Evolutionary conservation across 2,888 invertebrate species (phyloP).

Genomic region (Phengaris arion): DNA sequence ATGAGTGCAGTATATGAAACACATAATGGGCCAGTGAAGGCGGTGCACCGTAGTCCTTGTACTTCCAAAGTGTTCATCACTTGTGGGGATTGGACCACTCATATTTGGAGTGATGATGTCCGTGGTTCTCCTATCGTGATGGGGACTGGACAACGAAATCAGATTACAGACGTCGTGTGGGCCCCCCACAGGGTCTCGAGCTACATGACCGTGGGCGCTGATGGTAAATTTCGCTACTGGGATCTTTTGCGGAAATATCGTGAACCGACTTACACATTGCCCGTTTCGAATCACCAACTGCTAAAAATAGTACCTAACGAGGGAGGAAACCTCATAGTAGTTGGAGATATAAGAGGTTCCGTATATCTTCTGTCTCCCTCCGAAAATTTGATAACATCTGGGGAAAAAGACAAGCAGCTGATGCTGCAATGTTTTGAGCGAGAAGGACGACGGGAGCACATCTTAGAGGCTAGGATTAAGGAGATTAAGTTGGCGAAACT

Average conservation of each 20-base stretch:
- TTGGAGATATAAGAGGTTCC: slow-evolving; percentile 83
- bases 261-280: slow-evolving; percentile 82
- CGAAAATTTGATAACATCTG: slow-evolving; percentile 81
- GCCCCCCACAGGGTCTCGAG: slow-evolving; percentile 60
- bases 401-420: slow-evolving; percentile 84
- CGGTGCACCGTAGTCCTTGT: slow-evolving; percentile 82
- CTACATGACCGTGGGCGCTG: slow-evolving; percentile 57
- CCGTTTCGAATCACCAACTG: slow-evolving; percentile 75
- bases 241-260: slow-evolving; percentile 86
- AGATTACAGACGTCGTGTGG: slow-evolving; percentile 54
- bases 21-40: slow-evolving; percentile 77
- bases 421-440: slow-evolving; percentile 87
- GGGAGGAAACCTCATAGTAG: slow-evolving; percentile 78
- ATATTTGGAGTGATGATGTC: slow-evolving; percentile 84
- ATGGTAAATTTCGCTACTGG: slow-evolving; percentile 88
- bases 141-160: slow-evolving; percentile 47
- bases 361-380: slow-evolving; percentile 83
- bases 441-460: slow-evolving; percentile 91
- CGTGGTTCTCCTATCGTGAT: slow-evolving; percentile 59
- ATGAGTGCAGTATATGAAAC: slow-evolving; percentile 79
- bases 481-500: slow-evolving; percentile 83
- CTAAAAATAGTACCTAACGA: slow-evolving; percentile 82
- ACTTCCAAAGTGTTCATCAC: slow-evolving; percentile 83
- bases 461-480: slow-evolving; percentile 89
- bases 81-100: slow-evolving; percentile 82